phyloP scores from a whole-genome alignment of 2,888 invertebrate species.

The Oeneis ivallda region DNA sequence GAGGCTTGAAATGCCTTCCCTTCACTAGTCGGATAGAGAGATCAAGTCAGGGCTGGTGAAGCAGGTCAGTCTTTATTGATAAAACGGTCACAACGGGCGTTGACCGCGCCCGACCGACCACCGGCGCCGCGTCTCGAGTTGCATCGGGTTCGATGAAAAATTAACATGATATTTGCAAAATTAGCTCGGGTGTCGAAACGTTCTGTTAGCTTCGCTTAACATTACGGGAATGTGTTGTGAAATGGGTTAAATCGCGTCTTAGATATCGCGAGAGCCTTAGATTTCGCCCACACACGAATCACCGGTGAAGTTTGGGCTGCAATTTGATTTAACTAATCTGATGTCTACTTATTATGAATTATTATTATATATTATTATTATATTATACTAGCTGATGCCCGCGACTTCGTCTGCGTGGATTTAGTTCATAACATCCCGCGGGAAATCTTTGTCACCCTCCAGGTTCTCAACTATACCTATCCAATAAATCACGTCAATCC shows the following conservation, averaged over 20 bases:
- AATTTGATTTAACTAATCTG: not conserved
- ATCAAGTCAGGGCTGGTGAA: constrained; percentile 41
- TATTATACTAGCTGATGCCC: no score
- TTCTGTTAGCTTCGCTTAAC: constrained; percentile 50
- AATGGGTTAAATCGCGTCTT: constrained; percentile 30
- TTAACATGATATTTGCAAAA: constrained; percentile 61
- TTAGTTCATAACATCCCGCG: no score
- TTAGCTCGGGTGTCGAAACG: constrained; percentile 54
- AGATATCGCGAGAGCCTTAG: constrained; percentile 31
- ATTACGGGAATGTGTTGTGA: constrained; percentile 38
- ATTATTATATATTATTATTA: no score
- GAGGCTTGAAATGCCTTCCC: not conserved
- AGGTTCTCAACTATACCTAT: no score
- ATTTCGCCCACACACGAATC: constrained; percentile 32
- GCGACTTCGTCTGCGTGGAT: no score
- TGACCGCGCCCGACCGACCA: constrained; percentile 59
- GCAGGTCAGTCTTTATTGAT: constrained; percentile 46
- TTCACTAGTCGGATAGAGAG: constrained; percentile 5
- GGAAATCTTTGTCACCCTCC: no score
- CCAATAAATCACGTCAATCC: no score
- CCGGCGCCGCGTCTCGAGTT: constrained; percentile 67
- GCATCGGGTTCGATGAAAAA: constrained; percentile 65
- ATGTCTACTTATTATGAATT: no score
- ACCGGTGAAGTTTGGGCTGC: not conserved
- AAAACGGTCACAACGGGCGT: constrained; percentile 44